Evolutionary conservation across 2,797 vertebrate species (phyloP), one percentile per base, ranked within the genome.

Genomic region (Parotocinclus haroldoi): DNA sequence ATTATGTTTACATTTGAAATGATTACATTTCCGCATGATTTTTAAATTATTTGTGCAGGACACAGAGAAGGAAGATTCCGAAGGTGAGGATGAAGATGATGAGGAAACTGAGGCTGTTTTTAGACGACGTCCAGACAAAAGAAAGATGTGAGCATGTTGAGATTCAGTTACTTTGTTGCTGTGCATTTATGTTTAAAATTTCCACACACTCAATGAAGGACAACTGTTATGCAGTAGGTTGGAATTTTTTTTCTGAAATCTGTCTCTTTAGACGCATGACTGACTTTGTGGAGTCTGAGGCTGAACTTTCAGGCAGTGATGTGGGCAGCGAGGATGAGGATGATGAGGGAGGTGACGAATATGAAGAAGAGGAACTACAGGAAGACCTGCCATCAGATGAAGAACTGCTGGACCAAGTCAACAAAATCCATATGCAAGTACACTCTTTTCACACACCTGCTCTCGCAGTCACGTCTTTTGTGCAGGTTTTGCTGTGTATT

Each of bases 401-500:
- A 1, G 97, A 98, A 78, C 82, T 99, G 7, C 92, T 93, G 72
- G 90, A 89, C 66, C 95, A 99, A 79, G 85, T 99, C 72, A 96
- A 98, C 83, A 98, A 93, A 84, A 94, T 99, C 76, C 96, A 99
- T 84, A 97, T 95, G 97, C 98, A 71, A 92, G 95, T 93, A 70
- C 39, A 10, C 58, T 27, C n/a, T n/a, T n/a, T n/a, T n/a, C n/a
- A n/a, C n/a, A n/a, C n/a, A n/a, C n/a, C n/a, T n/a, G n/a, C n/a
- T n/a, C n/a, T n/a, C n/a, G n/a, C n/a, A n/a, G n/a, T n/a, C n/a
- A n/a, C n/a, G n/a, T n/a, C n/a, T n/a, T n/a, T n/a, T n/a, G n/a
- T n/a, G n/a, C n/a, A n/a, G n/a, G n/a, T n/a, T n/a, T n/a, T n/a
- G n/a, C n/a, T n/a, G n/a, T n/a, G n/a, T n/a, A n/a, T n/a, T n/a